These are phyloP conservation scores for Ceratotherium simum DNA, from an alignment of 2,113 vertebrate species.

Conservation along the genomic window DNA sequence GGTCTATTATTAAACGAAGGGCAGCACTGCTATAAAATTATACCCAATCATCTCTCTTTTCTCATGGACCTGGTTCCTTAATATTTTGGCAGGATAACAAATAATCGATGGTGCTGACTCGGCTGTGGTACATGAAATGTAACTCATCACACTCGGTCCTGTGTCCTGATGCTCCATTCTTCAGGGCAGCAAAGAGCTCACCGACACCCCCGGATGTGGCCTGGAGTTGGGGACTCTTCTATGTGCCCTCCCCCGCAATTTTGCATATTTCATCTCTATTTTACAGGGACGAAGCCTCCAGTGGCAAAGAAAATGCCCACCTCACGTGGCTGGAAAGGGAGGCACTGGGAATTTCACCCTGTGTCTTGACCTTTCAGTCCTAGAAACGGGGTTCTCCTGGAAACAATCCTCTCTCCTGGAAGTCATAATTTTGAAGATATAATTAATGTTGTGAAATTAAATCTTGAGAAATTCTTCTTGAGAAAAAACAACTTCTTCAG, in stretches of 20 bases:
- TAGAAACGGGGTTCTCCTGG: rapidly evolving
- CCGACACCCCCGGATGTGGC: rapidly evolving
- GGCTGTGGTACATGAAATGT: background rate
- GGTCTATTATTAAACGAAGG: rapidly evolving
- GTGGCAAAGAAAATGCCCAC: rapidly evolving
- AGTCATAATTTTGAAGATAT: background rate
- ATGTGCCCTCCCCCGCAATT: background rate
- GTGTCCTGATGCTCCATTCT: background rate
- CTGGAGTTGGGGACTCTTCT: rapidly evolving
- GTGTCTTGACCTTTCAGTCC: no score
- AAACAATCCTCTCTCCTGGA: background rate
- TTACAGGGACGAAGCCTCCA: rapidly evolving
- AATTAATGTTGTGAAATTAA: background rate
- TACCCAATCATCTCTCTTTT: background rate
- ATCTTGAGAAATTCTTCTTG: background rate
- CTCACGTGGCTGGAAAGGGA: rapidly evolving
- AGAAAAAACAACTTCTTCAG: background rate
- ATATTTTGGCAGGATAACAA: no score
- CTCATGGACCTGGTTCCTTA: background rate
- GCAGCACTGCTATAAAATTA: rapidly evolving
- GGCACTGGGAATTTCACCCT: rapidly evolving
- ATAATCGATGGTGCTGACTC: rapidly evolving
- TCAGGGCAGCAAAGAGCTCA: no score
- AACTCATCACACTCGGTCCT: background rate
- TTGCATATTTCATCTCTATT: rapidly evolving